Base-by-base conservation (phyloP, 2,797 vertebrate genomes). In the Chloroceryle inda region DNA sequence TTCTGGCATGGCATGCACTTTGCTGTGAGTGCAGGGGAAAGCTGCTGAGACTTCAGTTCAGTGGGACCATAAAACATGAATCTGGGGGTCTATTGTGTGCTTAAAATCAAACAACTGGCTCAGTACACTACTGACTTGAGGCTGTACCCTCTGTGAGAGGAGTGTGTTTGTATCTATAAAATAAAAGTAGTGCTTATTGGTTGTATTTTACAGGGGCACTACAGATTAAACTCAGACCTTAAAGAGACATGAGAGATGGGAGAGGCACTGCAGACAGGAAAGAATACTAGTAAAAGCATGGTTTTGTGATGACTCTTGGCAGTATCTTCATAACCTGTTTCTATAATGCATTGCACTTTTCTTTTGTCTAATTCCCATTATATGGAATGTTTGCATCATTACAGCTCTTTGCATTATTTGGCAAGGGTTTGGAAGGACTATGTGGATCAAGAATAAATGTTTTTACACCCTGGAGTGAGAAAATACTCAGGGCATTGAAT, bases 401-500 rank as follows among this genome's bases (percentile, higher is more conserved):
- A 88, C 31, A 62, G 47, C 29, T 82, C 53, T 89, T 77, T 91
- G 77, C 84, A 94, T 91, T 93, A 96, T 95, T 89, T 95, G 93
- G 91, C 89, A 88, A 85, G 53, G 37, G 56, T 85, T 74, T 74
- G 56, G 53, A 67, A 82, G 88, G 81, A 40, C 75, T 8, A 1
- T 62, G 58, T 84, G 92, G 92, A 76, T 94, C 66, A 88, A 92
- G 90, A 88, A 79, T 90, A 92, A 96, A 93, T 90, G 73, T 93
- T 95, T 97, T 95, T 86, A 79, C 67, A 96, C 83, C 79, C 73
- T 63, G 45, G 83, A 84, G 73, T 88, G 88, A 90, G 80, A 90
- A 96, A 96, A 92, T 72, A 83, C 62, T 91, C 61, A 78, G 76
- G 11, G 37, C 69, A 89, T 56, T 92, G 90, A 85, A 89, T 1